These are phyloP conservation scores for Argynnis bischoffii DNA, from an alignment of 2,888 invertebrate species.

Conservation along the genomic window DNA sequence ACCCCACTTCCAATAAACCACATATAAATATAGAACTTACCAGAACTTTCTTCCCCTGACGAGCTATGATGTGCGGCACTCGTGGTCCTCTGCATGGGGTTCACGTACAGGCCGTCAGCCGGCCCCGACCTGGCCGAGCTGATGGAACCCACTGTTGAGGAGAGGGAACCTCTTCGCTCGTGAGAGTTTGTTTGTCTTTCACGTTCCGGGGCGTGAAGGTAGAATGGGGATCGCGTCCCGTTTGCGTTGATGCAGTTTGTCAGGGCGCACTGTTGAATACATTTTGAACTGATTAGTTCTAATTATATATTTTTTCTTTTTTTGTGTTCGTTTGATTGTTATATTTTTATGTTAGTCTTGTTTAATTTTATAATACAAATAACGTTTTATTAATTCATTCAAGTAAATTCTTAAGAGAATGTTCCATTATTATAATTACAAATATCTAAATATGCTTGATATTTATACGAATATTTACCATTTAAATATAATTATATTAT, in stretches of 20 bases:
- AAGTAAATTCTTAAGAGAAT: no score
- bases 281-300: not conserved
- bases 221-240: constrained; percentile 84
- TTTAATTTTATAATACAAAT: no score
- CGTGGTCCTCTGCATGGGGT: constrained; percentile 86
- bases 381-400: no score
- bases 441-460: no score
- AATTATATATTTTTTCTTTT: not conserved
- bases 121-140: constrained; percentile 76
- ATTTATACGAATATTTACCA: no score
- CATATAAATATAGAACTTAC: constrained; percentile 44
- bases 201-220: constrained; percentile 86
- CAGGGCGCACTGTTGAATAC: constrained; percentile 76
- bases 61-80: constrained; percentile 64
- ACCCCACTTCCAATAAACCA: no score
- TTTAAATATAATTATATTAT: no score
- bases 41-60: constrained; percentile 75
- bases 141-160: constrained; percentile 70
- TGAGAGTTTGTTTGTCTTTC: constrained; percentile 58
- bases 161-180: constrained; percentile 67
- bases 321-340: not conserved
- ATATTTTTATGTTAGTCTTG: no score
- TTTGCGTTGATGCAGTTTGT: constrained; percentile 79
- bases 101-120: constrained; percentile 91
- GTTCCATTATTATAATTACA: no score